Evolutionary conservation across 2,888 invertebrate species (phyloP), one percentile per base, ranked within the genome.

Genomic region (Drosophila hamatofila): DNA sequence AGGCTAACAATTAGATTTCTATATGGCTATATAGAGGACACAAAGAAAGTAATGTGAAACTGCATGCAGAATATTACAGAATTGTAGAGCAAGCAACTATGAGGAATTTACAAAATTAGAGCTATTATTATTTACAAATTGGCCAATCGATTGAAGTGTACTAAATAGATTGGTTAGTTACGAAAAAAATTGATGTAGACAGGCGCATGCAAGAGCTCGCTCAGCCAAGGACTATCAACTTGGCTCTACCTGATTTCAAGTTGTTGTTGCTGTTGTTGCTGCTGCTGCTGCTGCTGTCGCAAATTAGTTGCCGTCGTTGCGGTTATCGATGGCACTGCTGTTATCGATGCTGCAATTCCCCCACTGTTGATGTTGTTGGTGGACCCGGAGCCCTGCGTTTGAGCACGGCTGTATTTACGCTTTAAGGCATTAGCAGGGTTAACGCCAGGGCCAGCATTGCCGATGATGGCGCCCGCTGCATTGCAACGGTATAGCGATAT

Each of bases 401-500:
- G 83, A 35, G 72, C 57, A 56, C 87, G 55, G 59, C 78, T 82
- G 52, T 75, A 90, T 64, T 90, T 90, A 11, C 87, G 90, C 54
- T 88, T 88, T 0, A 85, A 70, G 0, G 83, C 67, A 73, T 81
- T 83, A 21, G 73, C 66, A 52, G 76, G 55, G 60, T 59, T 75
- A 30, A 75, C 68, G 30, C 78, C 64, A 21, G 56, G 21, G 35
- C 71, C 75, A 56, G 63, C 63, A 21, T 57, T 75, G 66, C 62
- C 70, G 37, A 73, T 80, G 72, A 75, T 76, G 12, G 68, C 59
- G 35, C 81, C 76, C 1, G 75, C 72, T 41, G 80, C 80, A 70
- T 95, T 94, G 94, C 91, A 92, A 52, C 92, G 91, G 78, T 92
- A 90, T 5, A 92, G 75, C 6, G 92, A 92, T 69, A 92, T 92